Evolutionary conservation across 2,113 vertebrate species (phyloP).

Genomic region (Microtus richardsoni): DNA sequence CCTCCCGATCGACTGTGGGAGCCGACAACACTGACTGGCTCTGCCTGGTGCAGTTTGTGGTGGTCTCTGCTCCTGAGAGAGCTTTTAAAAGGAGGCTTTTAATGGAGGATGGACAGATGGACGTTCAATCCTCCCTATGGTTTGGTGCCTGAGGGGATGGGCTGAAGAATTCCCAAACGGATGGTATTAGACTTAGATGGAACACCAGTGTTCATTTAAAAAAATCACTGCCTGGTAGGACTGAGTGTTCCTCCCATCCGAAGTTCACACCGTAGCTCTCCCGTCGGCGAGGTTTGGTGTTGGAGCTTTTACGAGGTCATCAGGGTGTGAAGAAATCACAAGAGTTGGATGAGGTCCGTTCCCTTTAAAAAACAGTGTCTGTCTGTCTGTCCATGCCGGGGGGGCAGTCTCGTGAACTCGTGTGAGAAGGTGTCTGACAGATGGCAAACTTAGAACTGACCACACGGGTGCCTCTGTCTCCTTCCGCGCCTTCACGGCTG

Average conservation of each 20-base stretch:
- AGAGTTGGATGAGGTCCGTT: background rate
- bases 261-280: background rate
- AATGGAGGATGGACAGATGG: background rate
- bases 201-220: background rate
- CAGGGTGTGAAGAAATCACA: background rate
- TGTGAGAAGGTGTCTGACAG: background rate
- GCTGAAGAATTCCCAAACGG: background rate
- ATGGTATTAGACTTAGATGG: background rate
- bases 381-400: background rate
- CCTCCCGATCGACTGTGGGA: background rate
- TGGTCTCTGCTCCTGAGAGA: background rate
- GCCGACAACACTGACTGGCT: background rate
- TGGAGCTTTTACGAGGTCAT: background rate
- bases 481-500: background rate
- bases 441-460: background rate
- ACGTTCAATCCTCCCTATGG: background rate
- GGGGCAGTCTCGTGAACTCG: background rate
- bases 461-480: background rate
- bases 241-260: accelerated
- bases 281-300: background rate
- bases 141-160: background rate
- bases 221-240: background rate
- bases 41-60: background rate
- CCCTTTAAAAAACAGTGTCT: background rate
- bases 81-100: too few relatives aligned